These are phyloP conservation scores for Ellobius talpinus DNA, from an alignment of 2,113 vertebrate genomes.

Conservation along the genomic window DNA sequence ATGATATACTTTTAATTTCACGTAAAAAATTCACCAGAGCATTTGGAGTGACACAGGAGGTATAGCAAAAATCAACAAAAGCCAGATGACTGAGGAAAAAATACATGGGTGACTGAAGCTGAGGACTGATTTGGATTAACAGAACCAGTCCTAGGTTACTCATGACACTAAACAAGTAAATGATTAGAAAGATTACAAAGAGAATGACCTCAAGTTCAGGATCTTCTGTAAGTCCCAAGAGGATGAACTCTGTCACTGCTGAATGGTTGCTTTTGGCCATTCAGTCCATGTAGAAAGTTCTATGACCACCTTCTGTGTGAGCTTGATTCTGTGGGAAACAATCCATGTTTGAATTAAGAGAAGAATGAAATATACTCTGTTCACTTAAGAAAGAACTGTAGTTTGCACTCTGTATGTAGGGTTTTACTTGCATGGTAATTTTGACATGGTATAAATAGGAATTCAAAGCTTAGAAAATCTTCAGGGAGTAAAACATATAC, in stretches of 20 bases:
- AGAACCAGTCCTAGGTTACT: slow-evolving; percentile 48
- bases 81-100: slow-evolving; percentile 72
- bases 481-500: background rate
- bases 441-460: too few species aligned
- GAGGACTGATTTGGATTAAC: slow-evolving; percentile 44
- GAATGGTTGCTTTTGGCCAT: slow-evolving; percentile 66
- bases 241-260: slow-evolving; percentile 59
- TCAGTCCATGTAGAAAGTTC: background rate
- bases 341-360: background rate
- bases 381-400: background rate
- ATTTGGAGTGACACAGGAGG: slow-evolving; percentile 51
- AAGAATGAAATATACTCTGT: too few species aligned
- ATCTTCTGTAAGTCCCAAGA: slow-evolving; percentile 43
- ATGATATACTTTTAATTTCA: slow-evolving; percentile 52
- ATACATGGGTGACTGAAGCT: slow-evolving; percentile 50
- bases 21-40: background rate
- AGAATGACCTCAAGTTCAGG: background rate
- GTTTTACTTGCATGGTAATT: background rate
- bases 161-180: slow-evolving; percentile 30
- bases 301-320: background rate
- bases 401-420: background rate
- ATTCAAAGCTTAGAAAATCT: background rate
- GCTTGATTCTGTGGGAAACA: background rate
- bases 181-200: slow-evolving; percentile 5
- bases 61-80: slow-evolving; percentile 67